Percentiles rank a stretch among this genome's conserved stretches.
phyloP scores from a whole-genome alignment of 1,140 invertebrate genomes.

The Bombus confusus region DNA sequence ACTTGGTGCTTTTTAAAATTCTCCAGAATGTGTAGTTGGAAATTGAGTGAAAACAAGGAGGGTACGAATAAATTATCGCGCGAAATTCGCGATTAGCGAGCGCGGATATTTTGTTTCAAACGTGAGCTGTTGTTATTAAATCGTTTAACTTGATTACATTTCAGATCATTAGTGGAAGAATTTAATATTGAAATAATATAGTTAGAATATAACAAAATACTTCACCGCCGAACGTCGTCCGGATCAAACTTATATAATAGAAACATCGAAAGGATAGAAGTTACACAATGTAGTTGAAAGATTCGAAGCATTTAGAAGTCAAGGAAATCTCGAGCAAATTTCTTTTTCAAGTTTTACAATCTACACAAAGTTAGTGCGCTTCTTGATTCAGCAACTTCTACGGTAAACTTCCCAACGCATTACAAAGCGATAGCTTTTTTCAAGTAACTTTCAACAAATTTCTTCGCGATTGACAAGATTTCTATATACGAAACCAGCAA shows the following conservation, averaged over 20 bases:
- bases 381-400: neutral
- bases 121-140: neutral
- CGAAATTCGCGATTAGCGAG: neutral
- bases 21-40: neutral
- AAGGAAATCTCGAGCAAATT: neutral
- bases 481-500: neutral
- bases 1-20: neutral
- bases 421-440: neutral
- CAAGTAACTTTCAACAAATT: neutral
- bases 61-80: neutral
- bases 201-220: neutral
- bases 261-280: neutral
- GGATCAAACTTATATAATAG: neutral
- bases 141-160: neutral
- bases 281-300: neutral
- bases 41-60: neutral
- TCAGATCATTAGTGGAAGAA: neutral
- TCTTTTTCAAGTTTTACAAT: neutral
- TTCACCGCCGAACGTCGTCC: neutral
- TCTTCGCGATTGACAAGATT: neutral
- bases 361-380: neutral
- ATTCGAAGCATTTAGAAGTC: neutral
- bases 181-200: neutral
- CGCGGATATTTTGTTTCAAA: neutral
- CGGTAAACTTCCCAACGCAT: neutral